phyloP scores from a whole-genome alignment of 2,888 invertebrate species.

The Linnaemya tessellans region DNA sequence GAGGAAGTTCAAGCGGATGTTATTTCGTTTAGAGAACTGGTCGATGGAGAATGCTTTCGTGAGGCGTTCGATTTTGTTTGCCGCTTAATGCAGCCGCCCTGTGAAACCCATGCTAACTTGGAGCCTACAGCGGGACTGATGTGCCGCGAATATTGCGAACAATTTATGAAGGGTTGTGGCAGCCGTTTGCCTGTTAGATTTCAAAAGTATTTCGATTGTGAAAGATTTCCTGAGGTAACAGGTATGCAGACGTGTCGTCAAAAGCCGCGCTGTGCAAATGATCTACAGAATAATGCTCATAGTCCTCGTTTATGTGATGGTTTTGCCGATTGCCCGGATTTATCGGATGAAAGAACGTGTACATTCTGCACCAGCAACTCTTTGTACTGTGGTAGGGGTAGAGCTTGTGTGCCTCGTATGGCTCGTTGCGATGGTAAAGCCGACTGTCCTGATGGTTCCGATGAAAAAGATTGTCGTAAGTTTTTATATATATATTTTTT shows the following conservation, averaged over 20 bases:
- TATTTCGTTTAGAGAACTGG: constrained; percentile 92
- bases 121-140: constrained; percentile 81
- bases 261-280: constrained; percentile 92
- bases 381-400: constrained; percentile 91
- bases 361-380: constrained; percentile 89
- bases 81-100: constrained; percentile 92
- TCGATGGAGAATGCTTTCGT: constrained; percentile 95
- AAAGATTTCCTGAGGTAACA: constrained; percentile 90
- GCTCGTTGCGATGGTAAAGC: constrained; percentile 91
- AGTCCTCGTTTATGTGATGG: constrained; percentile 93
- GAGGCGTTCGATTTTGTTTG: constrained; percentile 95
- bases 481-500: too few species aligned
- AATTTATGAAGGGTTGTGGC: constrained; percentile 93
- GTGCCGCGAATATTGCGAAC: constrained; percentile 92
- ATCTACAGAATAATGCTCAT: constrained; percentile 89
- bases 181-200: constrained; percentile 88
- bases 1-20: constrained; percentile 89
- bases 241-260: constrained; percentile 89
- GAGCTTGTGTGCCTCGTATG: constrained; percentile 88
- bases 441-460: constrained; percentile 94
- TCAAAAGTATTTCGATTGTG: constrained; percentile 90
- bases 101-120: constrained; percentile 87
- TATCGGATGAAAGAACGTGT: constrained; percentile 91
- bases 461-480: constrained; percentile 94
- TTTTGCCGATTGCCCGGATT: constrained; percentile 92